Evolutionary conservation across 1,140 invertebrate genomes (phyloP).

Genomic region (Ceratina australensis): DNA sequence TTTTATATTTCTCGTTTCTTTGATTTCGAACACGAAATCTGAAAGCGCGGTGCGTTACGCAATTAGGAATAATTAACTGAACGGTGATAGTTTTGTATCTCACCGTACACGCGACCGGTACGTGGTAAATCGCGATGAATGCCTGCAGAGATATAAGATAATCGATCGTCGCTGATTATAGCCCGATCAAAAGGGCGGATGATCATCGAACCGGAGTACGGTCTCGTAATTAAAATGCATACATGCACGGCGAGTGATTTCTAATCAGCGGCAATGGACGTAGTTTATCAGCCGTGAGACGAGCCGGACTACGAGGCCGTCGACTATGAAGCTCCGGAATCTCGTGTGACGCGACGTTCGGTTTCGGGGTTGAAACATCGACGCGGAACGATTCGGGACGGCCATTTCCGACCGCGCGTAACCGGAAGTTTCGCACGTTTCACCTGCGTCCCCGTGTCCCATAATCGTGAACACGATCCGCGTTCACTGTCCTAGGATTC

Average conservation of each 20-base stretch:
- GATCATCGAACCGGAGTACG: background rate
- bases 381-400: conserved; percentile 32
- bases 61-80: background rate
- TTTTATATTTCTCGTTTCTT: too few relatives aligned
- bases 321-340: background rate
- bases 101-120: background rate
- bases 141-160: background rate
- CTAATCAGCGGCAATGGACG: conserved; percentile 25
- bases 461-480: conserved; percentile 40
- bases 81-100: background rate
- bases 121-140: background rate
- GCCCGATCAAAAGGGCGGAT: background rate
- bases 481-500: conserved; percentile 10
- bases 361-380: conserved; percentile 8
- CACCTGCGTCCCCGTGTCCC: conserved; percentile 37
- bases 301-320: conserved; percentile 2
- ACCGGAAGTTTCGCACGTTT: conserved; percentile 48
- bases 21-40: too few relatives aligned
- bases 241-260: conserved; percentile 7
- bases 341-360: background rate
- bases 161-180: background rate
- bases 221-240: conserved; percentile 28
- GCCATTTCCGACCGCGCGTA: conserved; percentile 44
- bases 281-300: conserved; percentile 41
- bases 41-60: background rate